Conservation (phyloP, 2,888 invertebrate species). For the Trissoscelio sp. region DNA sequence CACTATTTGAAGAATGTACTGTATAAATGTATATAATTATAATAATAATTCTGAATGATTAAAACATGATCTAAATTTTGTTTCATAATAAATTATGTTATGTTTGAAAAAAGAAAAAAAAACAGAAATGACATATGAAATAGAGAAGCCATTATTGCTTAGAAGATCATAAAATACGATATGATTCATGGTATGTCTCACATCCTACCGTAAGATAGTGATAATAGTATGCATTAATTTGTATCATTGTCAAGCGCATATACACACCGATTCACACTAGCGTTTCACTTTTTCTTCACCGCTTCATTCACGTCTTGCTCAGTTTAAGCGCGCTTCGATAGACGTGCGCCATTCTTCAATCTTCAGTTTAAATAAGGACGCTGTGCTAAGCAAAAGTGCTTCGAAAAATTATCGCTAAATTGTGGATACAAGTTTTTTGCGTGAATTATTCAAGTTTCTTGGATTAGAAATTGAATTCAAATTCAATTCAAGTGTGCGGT, state of each 20-base stretch:
- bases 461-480: background rate
- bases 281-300: slow-evolving; percentile 69
- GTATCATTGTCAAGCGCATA: slow-evolving; percentile 68
- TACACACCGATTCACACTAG: slow-evolving; percentile 69
- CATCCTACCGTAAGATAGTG: slow-evolving; percentile 56
- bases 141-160: slow-evolving; percentile 31
- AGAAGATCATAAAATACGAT: slow-evolving; percentile 50
- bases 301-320: slow-evolving; percentile 68
- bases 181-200: slow-evolving; percentile 63
- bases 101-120: no score
- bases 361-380: background rate
- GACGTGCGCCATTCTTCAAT: slow-evolving; percentile 47
- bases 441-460: background rate
- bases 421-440: background rate
- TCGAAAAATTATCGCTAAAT: background rate
- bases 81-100: no score
- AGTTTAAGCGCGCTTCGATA: slow-evolving; percentile 63
- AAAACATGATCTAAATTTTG: background rate
- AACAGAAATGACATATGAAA: slow-evolving; percentile 13
- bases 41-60: no score
- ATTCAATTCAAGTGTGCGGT: background rate
- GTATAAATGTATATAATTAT: no score
- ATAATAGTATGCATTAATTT: slow-evolving; percentile 69
- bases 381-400: background rate
- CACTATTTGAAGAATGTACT: no score